Base-by-base conservation (phyloP, 2,888 invertebrate genomes). In the Leptopterna dolabrata region DNA sequence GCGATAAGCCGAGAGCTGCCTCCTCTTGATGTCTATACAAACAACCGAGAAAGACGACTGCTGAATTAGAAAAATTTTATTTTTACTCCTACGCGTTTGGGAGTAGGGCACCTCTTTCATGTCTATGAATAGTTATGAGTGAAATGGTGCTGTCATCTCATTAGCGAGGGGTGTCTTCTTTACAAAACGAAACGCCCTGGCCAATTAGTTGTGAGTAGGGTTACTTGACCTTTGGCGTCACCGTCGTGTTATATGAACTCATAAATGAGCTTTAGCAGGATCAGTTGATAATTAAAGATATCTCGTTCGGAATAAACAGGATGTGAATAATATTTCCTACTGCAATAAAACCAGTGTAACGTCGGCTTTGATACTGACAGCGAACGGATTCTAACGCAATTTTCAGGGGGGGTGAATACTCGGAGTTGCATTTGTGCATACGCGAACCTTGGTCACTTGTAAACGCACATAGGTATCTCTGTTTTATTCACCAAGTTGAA, bases 101-200 rank as follows among this genome's bases (percentile, higher is more conserved):
- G 24, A 14, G 36, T 19, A 24, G 55, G 63, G 19, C 27, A 63
- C 19, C 24, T 16, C 16, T 36, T 36, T 19, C 36, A 16, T 29
- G 73, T 24, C 45, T 78, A 45, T 78, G 78, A 45, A 78, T 78
- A 78, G 78, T 78, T 78, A 78, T 78, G 78, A 45, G 0, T 63
- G 63, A 13, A 73, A 73, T 73, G 45, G 45, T 19, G 36, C 43
- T 2, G 45, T 16, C 1, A 78, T 45, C 45, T 78, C 78, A 78
- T 78, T 45, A 78, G 78, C 11, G 63, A 3, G 36, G 76, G 24
- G 24, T 24, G 36, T 41, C 47, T 14, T 45, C 45, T 78, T 78
- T 78, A 36, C 24, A 27, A 24, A 19, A 45, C 19, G 14, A 78
- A 63, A 63, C 63, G 19, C 19, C 63, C 19, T 7, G 24, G 27